These are phyloP conservation scores for Asarcornis scutulata DNA, from an alignment of 2,113 vertebrate species.

Conservation along the genomic window DNA sequence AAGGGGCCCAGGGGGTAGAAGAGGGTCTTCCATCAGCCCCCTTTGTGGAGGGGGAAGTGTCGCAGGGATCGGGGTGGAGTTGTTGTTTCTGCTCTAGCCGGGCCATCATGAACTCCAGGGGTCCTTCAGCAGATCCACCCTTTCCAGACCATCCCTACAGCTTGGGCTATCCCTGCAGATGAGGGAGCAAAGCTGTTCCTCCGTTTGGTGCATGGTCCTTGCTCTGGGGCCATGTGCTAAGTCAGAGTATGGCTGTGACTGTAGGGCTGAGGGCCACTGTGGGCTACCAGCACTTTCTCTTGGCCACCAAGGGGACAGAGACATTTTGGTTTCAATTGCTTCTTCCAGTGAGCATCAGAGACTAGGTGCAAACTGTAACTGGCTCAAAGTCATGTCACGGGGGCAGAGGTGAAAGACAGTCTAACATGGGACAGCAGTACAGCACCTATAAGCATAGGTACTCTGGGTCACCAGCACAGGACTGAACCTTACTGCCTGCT, in stretches of 20 bases:
- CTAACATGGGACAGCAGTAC: neutral
- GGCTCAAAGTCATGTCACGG: neutral
- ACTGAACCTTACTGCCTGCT: neutral
- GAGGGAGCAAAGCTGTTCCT: neutral
- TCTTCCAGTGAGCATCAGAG: rapidly evolving
- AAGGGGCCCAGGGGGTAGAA: rapidly evolving
- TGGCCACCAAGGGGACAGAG: neutral
- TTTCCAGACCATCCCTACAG: neutral
- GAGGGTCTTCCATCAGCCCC: neutral
- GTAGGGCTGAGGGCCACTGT: rapidly evolving
- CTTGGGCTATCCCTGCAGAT: neutral
- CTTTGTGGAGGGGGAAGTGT: neutral
- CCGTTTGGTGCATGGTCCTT: neutral
- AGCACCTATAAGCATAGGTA: neutral
- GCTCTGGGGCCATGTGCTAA: neutral
- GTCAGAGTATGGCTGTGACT: rapidly evolving
- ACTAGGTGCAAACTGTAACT: neutral
- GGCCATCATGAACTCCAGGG: neutral
- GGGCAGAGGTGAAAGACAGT: neutral
- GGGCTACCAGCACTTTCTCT: neutral
- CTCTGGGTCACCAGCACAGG: neutral
- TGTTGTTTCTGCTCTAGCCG: neutral
- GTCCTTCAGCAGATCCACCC: neutral
- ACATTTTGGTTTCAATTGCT: neutral
- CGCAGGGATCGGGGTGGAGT: neutral